Percentiles rank a stretch among this genome's conserved stretches.
phyloP scores from a whole-genome alignment of 2,113 vertebrate genomes.

The Chaetops frenatus region DNA sequence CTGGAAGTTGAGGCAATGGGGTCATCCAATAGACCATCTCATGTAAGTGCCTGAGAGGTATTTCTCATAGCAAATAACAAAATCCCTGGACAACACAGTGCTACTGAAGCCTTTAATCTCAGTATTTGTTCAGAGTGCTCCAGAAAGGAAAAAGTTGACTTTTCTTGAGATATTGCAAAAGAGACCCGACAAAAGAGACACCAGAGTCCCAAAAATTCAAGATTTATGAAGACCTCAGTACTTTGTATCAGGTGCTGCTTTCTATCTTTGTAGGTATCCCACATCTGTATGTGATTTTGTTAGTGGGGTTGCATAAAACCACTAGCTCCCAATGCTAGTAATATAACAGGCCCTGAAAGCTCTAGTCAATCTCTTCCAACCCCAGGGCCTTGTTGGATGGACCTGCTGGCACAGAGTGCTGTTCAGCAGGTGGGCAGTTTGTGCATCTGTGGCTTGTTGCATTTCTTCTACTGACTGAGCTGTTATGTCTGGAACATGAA shows the following conservation, averaged over 20 bases:
- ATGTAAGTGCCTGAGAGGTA: background rate
- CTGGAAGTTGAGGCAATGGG: background rate
- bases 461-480: background rate
- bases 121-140: background rate
- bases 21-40: background rate
- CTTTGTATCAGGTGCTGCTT: background rate
- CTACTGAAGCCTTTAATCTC: background rate
- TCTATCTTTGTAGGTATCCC: background rate
- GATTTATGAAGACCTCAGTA: background rate
- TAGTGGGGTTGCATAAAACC: background rate
- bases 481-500: background rate
- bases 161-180: background rate
- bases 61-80: background rate
- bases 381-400: accelerated
- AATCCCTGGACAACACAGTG: background rate
- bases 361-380: background rate
- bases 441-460: background rate
- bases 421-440: background rate
- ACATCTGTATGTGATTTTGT: background rate
- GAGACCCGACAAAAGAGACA: background rate
- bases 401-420: background rate
- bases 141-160: background rate
- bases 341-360: background rate
- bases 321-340: background rate
- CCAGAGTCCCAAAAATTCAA: background rate